A percentile compares a stretch with the other conserved stretches of the same genome.
Evolutionary conservation across 2,797 vertebrate genomes (phyloP).

Genomic region (Cynopterus sphinx): DNA sequence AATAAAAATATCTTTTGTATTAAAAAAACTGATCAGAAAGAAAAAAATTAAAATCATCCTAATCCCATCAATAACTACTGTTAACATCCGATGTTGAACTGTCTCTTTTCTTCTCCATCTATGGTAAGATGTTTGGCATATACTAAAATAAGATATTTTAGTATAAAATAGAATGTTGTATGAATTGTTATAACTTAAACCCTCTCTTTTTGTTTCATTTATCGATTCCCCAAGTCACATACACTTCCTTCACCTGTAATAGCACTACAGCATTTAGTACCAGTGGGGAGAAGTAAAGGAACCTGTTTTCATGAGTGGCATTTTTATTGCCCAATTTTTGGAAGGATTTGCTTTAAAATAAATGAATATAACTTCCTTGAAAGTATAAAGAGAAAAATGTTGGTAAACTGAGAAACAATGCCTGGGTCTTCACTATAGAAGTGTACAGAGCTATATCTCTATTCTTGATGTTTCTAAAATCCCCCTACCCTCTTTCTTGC

Average conservation of each 20-base stretch:
- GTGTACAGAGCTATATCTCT: not conserved
- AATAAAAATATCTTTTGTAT: not conserved
- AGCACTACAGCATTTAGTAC: not conserved
- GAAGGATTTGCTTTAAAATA: not conserved
- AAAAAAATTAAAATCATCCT: not conserved
- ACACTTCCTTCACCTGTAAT: not conserved
- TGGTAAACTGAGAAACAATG: not conserved
- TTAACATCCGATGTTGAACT: not conserved
- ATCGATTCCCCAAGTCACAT: not conserved
- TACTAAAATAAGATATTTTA: not conserved
- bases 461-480: not conserved
- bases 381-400: not conserved
- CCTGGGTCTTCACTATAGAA: not conserved
- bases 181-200: not conserved
- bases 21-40: conserved; percentile 13
- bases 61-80: not conserved
- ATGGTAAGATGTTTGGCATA: not conserved
- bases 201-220: not conserved
- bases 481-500: not conserved
- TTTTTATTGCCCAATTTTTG: not conserved
- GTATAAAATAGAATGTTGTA: not conserved
- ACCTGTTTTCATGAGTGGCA: not conserved
- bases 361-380: not conserved
- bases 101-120: not conserved
- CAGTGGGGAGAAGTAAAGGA: not conserved